These are phyloP conservation scores for Ormyrus thymus DNA, from an alignment of 2,888 invertebrate species.

Conservation along the genomic window DNA sequence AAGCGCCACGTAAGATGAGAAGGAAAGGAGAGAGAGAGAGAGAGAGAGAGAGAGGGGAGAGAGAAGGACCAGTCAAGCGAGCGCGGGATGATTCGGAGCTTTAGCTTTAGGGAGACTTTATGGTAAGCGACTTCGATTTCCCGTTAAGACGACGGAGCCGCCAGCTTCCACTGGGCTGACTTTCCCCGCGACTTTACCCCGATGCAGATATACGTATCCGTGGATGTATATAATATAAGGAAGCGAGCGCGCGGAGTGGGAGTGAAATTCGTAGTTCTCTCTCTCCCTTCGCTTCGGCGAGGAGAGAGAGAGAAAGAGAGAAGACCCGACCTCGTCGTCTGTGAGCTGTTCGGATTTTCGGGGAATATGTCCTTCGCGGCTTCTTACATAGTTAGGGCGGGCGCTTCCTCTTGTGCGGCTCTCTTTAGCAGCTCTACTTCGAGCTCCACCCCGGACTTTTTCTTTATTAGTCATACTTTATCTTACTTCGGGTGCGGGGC, in stretches of 20 bases:
- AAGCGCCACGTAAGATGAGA: background rate
- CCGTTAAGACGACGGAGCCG: conserved; percentile 70
- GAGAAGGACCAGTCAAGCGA: conserved; percentile 55
- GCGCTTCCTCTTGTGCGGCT: background rate
- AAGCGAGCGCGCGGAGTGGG: background rate
- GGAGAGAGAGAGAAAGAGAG: conserved; percentile 3
- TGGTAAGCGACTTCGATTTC: conserved; percentile 74
- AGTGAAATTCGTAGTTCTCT: background rate
- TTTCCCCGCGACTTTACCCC: background rate
- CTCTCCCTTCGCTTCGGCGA: background rate
- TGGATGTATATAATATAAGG: conserved; percentile 14
- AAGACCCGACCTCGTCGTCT: conserved; percentile 49
- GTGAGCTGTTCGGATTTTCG: conserved; percentile 47
- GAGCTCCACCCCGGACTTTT: conserved; percentile 33
- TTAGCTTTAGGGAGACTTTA: conserved; percentile 67
- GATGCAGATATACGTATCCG: background rate
- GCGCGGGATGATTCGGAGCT: conserved; percentile 66
- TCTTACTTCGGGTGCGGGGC: conserved; percentile 5
- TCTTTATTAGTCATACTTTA: conserved; percentile 53
- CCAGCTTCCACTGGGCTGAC: conserved; percentile 8
- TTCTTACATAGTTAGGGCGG: conserved; percentile 49
- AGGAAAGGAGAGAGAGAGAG: conserved; percentile 60
- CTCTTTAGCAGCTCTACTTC: background rate
- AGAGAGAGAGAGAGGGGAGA: conserved; percentile 57
- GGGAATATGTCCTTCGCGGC: conserved; percentile 54